Evolutionary conservation across 2,888 invertebrate genomes (phyloP).

Genomic region (Drosophila neonasuta): DNA sequence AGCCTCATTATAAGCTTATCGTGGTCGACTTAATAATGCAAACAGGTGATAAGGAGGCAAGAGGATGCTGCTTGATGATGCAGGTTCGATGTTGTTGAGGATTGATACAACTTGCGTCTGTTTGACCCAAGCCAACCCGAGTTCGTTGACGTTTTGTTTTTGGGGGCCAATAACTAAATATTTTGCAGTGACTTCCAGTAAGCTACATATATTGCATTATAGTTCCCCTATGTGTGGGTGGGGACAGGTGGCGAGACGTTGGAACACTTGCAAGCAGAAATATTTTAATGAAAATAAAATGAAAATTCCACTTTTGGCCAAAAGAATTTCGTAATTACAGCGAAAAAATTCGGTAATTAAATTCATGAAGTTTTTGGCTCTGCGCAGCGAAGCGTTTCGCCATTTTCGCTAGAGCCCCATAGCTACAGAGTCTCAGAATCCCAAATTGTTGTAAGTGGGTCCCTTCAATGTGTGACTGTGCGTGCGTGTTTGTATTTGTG

Average conservation of each 20-base stretch:
- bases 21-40: slow-evolving; percentile 76
- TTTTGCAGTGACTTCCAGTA: slow-evolving; percentile 47
- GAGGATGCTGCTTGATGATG: slow-evolving; percentile 46
- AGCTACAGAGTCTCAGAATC: slow-evolving; percentile 16
- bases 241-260: not conserved
- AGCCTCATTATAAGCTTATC: slow-evolving; percentile 73
- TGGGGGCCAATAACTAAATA: slow-evolving; percentile 73
- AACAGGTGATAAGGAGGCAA: slow-evolving; percentile 33
- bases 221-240: slow-evolving; percentile 3
- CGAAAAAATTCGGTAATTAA: slow-evolving; percentile 75
- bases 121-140: slow-evolving; percentile 3
- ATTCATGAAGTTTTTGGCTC: slow-evolving; percentile 74
- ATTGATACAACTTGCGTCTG: not conserved
- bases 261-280: slow-evolving; percentile 69
- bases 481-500: slow-evolving; percentile 24
- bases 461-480: slow-evolving; percentile 10
- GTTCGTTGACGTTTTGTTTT: slow-evolving; percentile 61
- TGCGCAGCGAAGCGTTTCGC: slow-evolving; percentile 54
- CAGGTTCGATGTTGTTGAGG: not conserved
- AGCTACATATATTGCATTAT: slow-evolving; percentile 12
- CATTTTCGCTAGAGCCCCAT: slow-evolving; percentile 31
- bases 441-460: slow-evolving; percentile 43
- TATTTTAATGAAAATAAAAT: slow-evolving; percentile 75
- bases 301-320: slow-evolving; percentile 75
- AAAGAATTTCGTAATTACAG: slow-evolving; percentile 77